A percentile compares a stretch with the other conserved stretches of the same genome.
phyloP scores from a whole-genome alignment of 2,113 vertebrate genomes.

The Galemys pyrenaicus region DNA sequence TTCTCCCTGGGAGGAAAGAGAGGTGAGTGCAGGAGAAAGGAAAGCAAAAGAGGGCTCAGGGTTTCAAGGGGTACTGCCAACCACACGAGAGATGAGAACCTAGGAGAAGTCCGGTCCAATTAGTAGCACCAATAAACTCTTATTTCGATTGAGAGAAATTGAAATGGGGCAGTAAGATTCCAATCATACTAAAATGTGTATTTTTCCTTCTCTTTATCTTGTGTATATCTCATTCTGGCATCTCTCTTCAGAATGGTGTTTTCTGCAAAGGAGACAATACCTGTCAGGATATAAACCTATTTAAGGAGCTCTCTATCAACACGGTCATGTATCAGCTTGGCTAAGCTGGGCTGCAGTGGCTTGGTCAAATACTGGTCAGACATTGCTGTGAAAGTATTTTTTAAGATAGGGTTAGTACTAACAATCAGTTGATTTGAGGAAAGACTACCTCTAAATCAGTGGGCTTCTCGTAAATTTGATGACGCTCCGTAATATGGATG shows the following conservation, averaged over 20 bases:
- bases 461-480: background rate
- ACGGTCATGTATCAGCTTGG: too few relatives aligned
- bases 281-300: too few relatives aligned
- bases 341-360: too few relatives aligned
- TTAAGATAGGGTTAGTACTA: background rate
- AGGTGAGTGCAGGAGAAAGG: background rate
- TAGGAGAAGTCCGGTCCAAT: background rate
- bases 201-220: background rate
- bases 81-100: too few relatives aligned
- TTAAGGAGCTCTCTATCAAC: background rate
- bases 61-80: background rate
- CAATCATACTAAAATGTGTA: background rate
- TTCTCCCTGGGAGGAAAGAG: background rate
- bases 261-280: background rate
- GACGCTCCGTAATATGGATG: background rate
- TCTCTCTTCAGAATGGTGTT: background rate
- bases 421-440: background rate
- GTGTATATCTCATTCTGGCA: background rate
- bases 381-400: background rate
- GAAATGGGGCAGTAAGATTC: background rate
- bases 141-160: background rate
- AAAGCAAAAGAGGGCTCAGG: background rate
- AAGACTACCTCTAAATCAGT: background rate
- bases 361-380: background rate
- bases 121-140: background rate